Conservation (phyloP, 2,888 invertebrate species). For the Pristionchus japonicus region DNA sequence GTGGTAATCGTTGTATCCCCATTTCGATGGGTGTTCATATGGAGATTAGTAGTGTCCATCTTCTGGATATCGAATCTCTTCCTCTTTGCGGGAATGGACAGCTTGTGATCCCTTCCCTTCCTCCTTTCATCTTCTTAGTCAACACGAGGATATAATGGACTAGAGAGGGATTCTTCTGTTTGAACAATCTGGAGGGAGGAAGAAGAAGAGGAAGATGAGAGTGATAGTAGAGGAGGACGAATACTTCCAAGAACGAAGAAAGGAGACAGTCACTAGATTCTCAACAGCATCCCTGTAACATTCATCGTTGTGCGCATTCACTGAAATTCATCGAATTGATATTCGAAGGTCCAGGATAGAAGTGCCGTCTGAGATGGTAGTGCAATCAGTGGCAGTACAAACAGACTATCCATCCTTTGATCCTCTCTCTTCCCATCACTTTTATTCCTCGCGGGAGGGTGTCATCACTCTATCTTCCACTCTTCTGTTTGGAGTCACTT, state of each 20-base stretch:
- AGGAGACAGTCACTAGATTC: neutral
- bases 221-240: neutral
- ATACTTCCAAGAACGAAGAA: neutral
- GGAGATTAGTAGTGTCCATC: neutral
- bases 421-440: neutral
- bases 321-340: too few species aligned
- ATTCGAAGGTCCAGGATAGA: neutral
- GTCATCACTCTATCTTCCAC: neutral
- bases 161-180: conserved; percentile 21
- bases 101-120: conserved; percentile 6
- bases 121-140: conserved; percentile 6
- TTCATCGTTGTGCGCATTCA: too few species aligned
- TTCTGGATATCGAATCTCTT: neutral
- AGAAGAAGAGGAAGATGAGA: conserved; percentile 8
- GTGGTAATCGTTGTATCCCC: too few species aligned
- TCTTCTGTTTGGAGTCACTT: too few species aligned
- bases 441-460: conserved; percentile 6
- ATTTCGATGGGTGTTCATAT: neutral
- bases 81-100: neutral
- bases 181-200: conserved; percentile 4
- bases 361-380: neutral
- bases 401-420: neutral
- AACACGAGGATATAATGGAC: conserved; percentile 34
- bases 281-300: too few species aligned
- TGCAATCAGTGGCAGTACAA: neutral